Conservation (phyloP, 2,888 invertebrate species). For the Hermodice carunculata region DNA sequence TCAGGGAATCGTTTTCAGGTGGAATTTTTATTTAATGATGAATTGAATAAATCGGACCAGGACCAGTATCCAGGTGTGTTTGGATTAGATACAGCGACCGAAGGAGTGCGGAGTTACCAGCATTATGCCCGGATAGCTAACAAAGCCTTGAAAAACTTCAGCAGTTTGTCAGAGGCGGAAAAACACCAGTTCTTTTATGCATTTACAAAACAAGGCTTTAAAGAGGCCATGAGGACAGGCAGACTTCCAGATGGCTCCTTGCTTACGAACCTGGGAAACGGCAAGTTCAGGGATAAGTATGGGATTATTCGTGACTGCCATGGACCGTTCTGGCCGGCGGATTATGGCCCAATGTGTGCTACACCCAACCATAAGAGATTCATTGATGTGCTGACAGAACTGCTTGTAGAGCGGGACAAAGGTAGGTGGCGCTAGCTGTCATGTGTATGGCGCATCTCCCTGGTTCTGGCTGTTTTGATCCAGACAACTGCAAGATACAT, state of each 20-base stretch:
- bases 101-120: constrained; percentile 45
- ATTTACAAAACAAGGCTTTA: constrained; percentile 59
- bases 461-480: too few relatives aligned
- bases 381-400: constrained; percentile 44
- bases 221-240: constrained; percentile 54
- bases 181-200: constrained; percentile 38
- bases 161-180: constrained; percentile 28
- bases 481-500: too few relatives aligned
- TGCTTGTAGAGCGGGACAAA: constrained; percentile 28
- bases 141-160: constrained; percentile 31
- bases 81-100: constrained; percentile 51
- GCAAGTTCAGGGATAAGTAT: constrained; percentile 58
- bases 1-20: too few relatives aligned
- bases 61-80: constrained; percentile 57
- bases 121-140: constrained; percentile 19
- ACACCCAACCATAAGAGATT: constrained; percentile 56
- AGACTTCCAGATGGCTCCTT: constrained; percentile 55
- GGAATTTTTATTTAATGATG: constrained; percentile 36
- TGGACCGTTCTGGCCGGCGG: constrained; percentile 68
- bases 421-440: too few relatives aligned
- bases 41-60: constrained; percentile 53
- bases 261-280: constrained; percentile 44
- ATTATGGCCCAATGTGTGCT: constrained; percentile 61
- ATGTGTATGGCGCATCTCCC: too few relatives aligned
- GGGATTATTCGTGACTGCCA: constrained; percentile 60